Evolutionary conservation across 2,797 vertebrate genomes (phyloP), one percentile per base, ranked within the genome.

Genomic region (Sebastes baramenuke): DNA sequence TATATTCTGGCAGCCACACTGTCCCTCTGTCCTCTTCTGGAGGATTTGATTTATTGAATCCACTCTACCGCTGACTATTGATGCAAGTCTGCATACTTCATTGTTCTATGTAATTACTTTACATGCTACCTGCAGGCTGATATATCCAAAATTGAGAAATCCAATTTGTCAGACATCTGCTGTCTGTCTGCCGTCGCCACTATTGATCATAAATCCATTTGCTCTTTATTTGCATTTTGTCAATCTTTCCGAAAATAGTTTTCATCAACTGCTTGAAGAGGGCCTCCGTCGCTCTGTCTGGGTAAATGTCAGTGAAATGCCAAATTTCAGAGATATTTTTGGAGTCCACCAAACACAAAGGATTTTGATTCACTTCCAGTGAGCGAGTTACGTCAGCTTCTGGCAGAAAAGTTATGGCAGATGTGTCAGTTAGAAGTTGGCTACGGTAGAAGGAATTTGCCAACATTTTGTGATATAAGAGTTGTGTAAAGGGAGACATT

Each of bases 261-360:
- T 75, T 67, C 25, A 77, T 85, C 78, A 82, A 25, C 66, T 69
- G 72, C 71, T 80, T 55, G 66, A 80, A 59, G 61, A 79, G 66
- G 56, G 72, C 34, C 59, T 52, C 72, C 56, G 34, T 64, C 78
- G 38, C 67, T 84, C 75, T 76, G 70, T 69, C 88, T 87, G 81
- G 27, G 71, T 87, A 90, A 92, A 90, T 90, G 85, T 89, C 87
- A 88, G 67, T 24, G 22, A 90, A 92, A 91, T 88, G 80, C 77
- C 87, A 91, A 27, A 76, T 87, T 79, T 86, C 55, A 7, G 67
- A 81, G 77, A 82, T 55, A 68, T 81, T 78, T 67, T 69, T 52
- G 4, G 8, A 70, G 32, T 83, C 2, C 67, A 20, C n/a, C 34
- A 66, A 74, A 77, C 49, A 73, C 52, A 56, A 66, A 61, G 14